Base-by-base conservation (phyloP, 2,113 vertebrate genomes). In the Cygnus atratus region DNA sequence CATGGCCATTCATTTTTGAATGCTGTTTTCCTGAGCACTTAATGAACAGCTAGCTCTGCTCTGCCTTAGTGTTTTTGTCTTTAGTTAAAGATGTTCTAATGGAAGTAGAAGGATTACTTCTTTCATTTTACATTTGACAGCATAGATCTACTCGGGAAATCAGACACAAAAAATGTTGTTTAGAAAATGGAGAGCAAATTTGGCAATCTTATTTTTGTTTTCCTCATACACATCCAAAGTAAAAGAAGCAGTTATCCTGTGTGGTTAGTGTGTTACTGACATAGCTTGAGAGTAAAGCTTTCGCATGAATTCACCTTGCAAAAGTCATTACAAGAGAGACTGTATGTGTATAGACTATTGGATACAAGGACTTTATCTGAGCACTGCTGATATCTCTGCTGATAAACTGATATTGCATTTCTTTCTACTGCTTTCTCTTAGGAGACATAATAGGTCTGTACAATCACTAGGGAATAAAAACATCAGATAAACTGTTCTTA, bases 371-470 rank as follows among this genome's bases (percentile, higher is more conserved):
- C 35, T 94, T 96, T 85, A 89, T 94, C 93, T 96, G 63, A 61
- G 50, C 37, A 31, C 61, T 94, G 61, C 74, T 91, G 95, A 66
- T 84, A 96, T 55, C 41, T 80, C 66, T 1, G 3, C 72, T 94
- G 96, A 95, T 95, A 96, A 96, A 72, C 33, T 84, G 90, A 76
- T 96, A 94, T 4, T 91, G 62, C 63, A 84, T 79, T 93, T 95
- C 68, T 91, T 87, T 63, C 44, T 79, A 59, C 58, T 91, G 59
- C 46, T 86, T 95, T 91, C 68, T 95, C 76, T 95, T 71, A 96
- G 89, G 44, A 94, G 41, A 57, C 3, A 7, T 81, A 96, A 95
- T 84, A 95, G 88, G 72, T 48, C 74, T 88, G 62, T 94, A 44
- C 65, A 68, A 67, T 77, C 37, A 0, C 82, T 43, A 71, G 76